phyloP scores from a whole-genome alignment of 2,113 vertebrate genomes.

The Planiliza haematocheilus region DNA sequence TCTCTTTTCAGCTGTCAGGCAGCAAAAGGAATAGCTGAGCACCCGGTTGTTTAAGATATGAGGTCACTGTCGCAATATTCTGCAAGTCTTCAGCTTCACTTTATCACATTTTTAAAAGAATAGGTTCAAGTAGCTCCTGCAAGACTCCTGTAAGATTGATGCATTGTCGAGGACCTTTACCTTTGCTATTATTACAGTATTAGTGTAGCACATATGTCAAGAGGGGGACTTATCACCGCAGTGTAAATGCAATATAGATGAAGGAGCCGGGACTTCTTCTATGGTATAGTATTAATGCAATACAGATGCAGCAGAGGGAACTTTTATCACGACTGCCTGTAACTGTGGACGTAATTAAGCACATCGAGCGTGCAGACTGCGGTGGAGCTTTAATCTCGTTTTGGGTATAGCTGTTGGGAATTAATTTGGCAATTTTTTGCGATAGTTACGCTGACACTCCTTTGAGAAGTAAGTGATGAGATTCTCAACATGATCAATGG shows the following conservation, averaged over 20 bases:
- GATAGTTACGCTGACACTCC: neutral
- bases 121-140: slow-evolving; percentile 30
- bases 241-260: slow-evolving; percentile 55
- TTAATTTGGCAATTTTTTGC: neutral
- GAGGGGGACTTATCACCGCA: slow-evolving; percentile 17
- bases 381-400: slow-evolving; percentile 27
- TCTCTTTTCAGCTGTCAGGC: slow-evolving; percentile 41
- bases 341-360: slow-evolving; percentile 39
- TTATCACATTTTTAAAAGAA: slow-evolving; percentile 54
- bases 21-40: slow-evolving; percentile 42
- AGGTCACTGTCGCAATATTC: slow-evolving; percentile 61
- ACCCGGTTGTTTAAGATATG: slow-evolving; percentile 50
- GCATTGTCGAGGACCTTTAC: slow-evolving; percentile 45
- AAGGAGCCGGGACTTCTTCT: slow-evolving; percentile 22
- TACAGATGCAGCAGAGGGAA: slow-evolving; percentile 28
- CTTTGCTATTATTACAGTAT: slow-evolving; percentile 53
- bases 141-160: slow-evolving; percentile 47
- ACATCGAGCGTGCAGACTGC: neutral
- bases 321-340: slow-evolving; percentile 23
- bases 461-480: neutral
- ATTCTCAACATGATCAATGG: slow-evolving; percentile 8
- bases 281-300: slow-evolving; percentile 43
- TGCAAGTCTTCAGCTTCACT: slow-evolving; percentile 46
- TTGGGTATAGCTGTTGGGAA: slow-evolving; percentile 21
- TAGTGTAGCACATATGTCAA: slow-evolving; percentile 33